These are phyloP conservation scores for Hyles vespertilio DNA, from an alignment of 1,140 invertebrate genomes.

Conservation along the genomic window DNA sequence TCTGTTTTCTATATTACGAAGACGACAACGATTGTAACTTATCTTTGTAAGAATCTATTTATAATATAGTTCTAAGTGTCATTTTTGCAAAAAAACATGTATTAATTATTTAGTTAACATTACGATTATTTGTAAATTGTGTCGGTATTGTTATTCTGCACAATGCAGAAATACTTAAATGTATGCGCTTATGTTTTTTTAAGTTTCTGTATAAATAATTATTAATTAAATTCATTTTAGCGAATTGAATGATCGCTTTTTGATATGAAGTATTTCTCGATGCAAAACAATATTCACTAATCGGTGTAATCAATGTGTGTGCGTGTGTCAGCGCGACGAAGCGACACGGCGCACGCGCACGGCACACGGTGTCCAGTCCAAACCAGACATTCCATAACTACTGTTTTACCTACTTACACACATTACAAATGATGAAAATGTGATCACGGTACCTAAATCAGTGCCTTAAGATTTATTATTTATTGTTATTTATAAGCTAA, in stretches of 20 bases:
- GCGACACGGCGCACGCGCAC: conserved; percentile 4
- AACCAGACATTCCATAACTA: conserved; percentile 66
- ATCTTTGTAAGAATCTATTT: conserved; percentile 55
- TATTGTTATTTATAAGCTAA: conserved; percentile 71
- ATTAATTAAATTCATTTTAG: conserved; percentile 38
- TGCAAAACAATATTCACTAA: conserved; percentile 1
- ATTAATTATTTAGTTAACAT: conserved; percentile 51
- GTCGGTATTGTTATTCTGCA: conserved; percentile 75
- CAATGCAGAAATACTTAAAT: conserved; percentile 74
- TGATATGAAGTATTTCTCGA: no score
- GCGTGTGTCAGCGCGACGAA: no score
- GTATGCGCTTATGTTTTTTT: conserved; percentile 73
- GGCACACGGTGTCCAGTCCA: conserved; percentile 23
- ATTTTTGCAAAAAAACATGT: conserved; percentile 44
- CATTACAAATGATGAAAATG: conserved; percentile 57
- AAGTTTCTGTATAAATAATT: conserved; percentile 57
- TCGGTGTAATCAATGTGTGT: no score
- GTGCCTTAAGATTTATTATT: conserved; percentile 72
- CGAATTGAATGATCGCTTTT: conserved; percentile 32
- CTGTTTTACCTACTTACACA: conserved; percentile 43
- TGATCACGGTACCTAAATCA: conserved; percentile 69
- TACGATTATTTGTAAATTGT: conserved; percentile 72
- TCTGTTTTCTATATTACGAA: conserved; percentile 31
- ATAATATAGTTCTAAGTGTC: conserved; percentile 59
- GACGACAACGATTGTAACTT: conserved; percentile 28